Evolutionary conservation across 2,888 invertebrate species (phyloP).

Genomic region (Pasiphila rectangulata): DNA sequence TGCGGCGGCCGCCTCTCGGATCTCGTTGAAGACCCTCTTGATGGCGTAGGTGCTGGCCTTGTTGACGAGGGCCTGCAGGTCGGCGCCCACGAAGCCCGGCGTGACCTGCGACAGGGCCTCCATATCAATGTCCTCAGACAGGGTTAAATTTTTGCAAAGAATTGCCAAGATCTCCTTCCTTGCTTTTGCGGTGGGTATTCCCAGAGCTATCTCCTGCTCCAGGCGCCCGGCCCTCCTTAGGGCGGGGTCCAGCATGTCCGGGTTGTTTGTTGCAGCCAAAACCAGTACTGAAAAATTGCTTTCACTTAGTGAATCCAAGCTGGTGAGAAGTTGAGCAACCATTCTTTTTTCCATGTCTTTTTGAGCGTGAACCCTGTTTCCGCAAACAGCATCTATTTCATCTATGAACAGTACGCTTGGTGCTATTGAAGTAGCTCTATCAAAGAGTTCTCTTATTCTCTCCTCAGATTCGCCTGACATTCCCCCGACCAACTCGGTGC

Average conservation of each 20-base stretch:
- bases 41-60: conserved; percentile 95
- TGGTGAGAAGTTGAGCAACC: conserved; percentile 94
- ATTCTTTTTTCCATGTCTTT: conserved; percentile 98
- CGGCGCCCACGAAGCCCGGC: conserved; percentile 98
- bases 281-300: conserved; percentile 86
- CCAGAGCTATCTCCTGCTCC: conserved; percentile 95
- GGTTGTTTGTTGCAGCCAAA: conserved; percentile 97
- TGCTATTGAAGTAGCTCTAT: conserved; percentile 86
- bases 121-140: conserved; percentile 86
- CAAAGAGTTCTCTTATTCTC: conserved; percentile 94
- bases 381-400: conserved; percentile 98
- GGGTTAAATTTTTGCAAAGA: conserved; percentile 85
- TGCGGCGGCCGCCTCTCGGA: conserved; percentile 39
- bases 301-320: conserved; percentile 88
- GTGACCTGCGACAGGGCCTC: conserved; percentile 89
- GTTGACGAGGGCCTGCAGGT: conserved; percentile 91
- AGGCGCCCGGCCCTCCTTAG: conserved; percentile 95
- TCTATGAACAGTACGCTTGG: conserved; percentile 96
- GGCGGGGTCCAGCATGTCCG: conserved; percentile 95
- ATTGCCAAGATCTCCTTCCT: conserved; percentile 88
- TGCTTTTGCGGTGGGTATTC: conserved; percentile 93
- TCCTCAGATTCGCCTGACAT: conserved; percentile 98
- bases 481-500: conserved; percentile 95
- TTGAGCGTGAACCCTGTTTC: conserved; percentile 92
- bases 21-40: conserved; percentile 78